A percentile compares a stretch with the other conserved stretches of the same genome.
These are phyloP conservation scores for Drosophila fulvimacula DNA, from an alignment of 2,888 invertebrate genomes.

Conservation along the genomic window DNA sequence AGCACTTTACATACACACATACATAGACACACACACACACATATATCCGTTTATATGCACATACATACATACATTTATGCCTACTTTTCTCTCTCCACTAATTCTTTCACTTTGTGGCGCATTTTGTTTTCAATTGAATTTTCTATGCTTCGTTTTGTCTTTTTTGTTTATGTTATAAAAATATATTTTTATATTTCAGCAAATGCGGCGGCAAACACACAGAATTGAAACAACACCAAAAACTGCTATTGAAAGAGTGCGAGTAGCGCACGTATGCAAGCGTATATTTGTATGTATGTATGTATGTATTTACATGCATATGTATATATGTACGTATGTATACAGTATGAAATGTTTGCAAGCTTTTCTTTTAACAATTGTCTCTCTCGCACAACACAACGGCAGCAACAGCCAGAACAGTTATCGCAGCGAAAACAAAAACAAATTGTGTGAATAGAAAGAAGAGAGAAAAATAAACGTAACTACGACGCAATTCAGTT, in stretches of 20 bases:
- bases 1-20: slow-evolving; percentile 31
- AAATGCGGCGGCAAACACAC: slow-evolving; percentile 36
- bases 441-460: slow-evolving; percentile 28
- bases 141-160: slow-evolving; percentile 21
- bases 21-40: slow-evolving; percentile 16
- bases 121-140: slow-evolving; percentile 39
- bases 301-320: background rate
- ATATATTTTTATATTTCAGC: slow-evolving; percentile 56
- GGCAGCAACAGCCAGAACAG: slow-evolving; percentile 44
- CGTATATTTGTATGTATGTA: background rate
- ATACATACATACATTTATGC: background rate
- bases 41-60: background rate
- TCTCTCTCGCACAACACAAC: slow-evolving; percentile 42
- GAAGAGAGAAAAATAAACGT: slow-evolving; percentile 44
- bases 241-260: slow-evolving; percentile 18
- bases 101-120: slow-evolving; percentile 45
- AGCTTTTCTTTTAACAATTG: slow-evolving; percentile 50
- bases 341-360: slow-evolving; percentile 30
- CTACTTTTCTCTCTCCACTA: slow-evolving; percentile 24
- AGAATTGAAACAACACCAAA: slow-evolving; percentile 12
- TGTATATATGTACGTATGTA: background rate
- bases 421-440: slow-evolving; percentile 43
- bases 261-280: slow-evolving; percentile 20
- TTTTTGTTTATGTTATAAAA: slow-evolving; percentile 73
- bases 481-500: slow-evolving; percentile 81